Percentiles rank a stretch among this genome's conserved stretches.
Conservation (phyloP, 2,113 vertebrate species). For the Mastomys natalensis region DNA sequence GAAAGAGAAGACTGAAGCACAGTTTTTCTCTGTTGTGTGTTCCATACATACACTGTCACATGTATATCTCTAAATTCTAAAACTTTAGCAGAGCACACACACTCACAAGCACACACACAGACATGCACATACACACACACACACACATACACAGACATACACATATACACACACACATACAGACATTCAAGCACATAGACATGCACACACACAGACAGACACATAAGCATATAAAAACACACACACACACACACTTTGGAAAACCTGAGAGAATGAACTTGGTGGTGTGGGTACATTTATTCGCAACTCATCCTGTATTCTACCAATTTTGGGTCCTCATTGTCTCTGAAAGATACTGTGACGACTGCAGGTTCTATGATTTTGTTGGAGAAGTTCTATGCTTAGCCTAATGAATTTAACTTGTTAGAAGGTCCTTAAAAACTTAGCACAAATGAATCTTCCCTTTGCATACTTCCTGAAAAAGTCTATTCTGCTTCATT, state of each 20-base stretch:
- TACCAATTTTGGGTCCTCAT: too few relatives aligned
- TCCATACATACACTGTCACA: too few relatives aligned
- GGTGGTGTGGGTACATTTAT: neutral
- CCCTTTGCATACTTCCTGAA: neutral
- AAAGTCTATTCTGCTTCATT: neutral
- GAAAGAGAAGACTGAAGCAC: neutral
- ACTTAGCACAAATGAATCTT: neutral
- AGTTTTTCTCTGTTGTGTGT: neutral
- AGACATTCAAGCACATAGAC: too few relatives aligned
- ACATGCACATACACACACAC: neutral
- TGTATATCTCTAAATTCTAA: neutral
- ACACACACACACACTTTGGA: neutral
- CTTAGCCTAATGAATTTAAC: neutral
- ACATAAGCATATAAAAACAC: neutral
- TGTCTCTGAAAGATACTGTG: neutral
- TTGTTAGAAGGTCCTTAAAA: neutral
- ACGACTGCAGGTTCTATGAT: neutral
- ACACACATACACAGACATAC: neutral
- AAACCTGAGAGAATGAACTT: neutral
- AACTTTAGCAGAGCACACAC: neutral
- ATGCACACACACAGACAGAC: neutral
- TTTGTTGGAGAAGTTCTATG: neutral
- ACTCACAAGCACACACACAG: neutral
- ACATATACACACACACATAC: neutral
- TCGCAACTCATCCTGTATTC: neutral